phyloP scores from a whole-genome alignment of 2,888 invertebrate genomes.

The Panorpa germanica region DNA sequence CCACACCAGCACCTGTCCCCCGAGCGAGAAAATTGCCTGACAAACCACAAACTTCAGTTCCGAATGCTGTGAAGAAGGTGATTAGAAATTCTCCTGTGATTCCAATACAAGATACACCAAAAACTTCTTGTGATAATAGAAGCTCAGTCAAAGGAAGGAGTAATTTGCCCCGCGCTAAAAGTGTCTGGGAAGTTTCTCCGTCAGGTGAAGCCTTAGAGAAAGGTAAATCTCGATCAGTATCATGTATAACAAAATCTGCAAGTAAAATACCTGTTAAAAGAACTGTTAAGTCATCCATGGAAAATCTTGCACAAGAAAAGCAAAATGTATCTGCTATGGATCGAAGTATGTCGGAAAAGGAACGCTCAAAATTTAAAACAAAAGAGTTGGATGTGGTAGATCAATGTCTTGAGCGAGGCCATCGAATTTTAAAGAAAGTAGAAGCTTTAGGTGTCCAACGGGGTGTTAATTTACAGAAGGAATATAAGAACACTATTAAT shows the following conservation, averaged over 20 bases:
- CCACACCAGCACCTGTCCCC: slow-evolving; percentile 30
- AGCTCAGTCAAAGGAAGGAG: no score
- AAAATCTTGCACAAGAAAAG: no score
- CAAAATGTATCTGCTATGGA: no score
- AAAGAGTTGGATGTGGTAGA: no score
- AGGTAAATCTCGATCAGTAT: slow-evolving; percentile 4
- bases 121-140: no score
- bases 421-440: slow-evolving; percentile 21
- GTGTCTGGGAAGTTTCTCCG: slow-evolving; percentile 30
- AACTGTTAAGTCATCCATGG: no score
- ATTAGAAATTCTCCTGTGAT: slow-evolving; percentile 15
- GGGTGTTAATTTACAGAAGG: no score
- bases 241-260: slow-evolving; percentile 35
- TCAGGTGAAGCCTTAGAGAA: no score
- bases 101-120: slow-evolving; percentile 17
- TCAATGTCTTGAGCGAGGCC: slow-evolving; percentile 23
- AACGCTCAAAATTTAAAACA: no score
- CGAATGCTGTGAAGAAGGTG: slow-evolving; percentile 27
- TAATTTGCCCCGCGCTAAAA: slow-evolving; percentile 31
- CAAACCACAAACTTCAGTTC: slow-evolving; percentile 23
- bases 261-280: slow-evolving; percentile 39
- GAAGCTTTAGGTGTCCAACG: no score
- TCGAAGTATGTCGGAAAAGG: no score
- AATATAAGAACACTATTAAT: no score
- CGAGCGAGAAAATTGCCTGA: slow-evolving; percentile 29